A percentile compares a stretch with the other conserved stretches of the same genome.
Conservation (phyloP, 2,113 vertebrate species). For the Apteryx owenii region DNA sequence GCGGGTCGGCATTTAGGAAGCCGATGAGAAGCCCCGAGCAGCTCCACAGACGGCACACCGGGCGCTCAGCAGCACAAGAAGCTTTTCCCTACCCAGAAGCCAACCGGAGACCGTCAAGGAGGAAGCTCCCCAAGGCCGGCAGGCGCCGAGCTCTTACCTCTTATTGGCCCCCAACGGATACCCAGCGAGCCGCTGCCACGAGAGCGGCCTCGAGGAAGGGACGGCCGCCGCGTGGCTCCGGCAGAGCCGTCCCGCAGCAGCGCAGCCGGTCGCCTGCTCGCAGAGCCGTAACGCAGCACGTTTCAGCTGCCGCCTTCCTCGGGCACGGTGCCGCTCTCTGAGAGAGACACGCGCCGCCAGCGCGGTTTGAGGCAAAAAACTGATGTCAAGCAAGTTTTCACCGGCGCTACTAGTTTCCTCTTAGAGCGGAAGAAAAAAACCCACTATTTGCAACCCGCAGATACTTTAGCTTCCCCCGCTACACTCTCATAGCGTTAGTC, state of each 20-base stretch:
- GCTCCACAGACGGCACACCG: background rate
- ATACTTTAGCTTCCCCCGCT: background rate
- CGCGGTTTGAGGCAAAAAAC: fast-evolving
- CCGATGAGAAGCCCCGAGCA: background rate
- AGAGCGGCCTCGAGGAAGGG: too few species aligned
- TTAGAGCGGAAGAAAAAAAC: background rate
- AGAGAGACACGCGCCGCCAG: background rate
- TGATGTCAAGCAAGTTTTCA: fast-evolving
- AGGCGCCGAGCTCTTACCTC: background rate
- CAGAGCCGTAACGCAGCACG: background rate
- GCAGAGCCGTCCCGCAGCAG: too few species aligned
- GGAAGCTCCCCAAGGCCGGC: background rate
- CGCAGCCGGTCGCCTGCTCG: background rate
- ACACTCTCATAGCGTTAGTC: too few species aligned
- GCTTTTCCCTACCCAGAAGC: background rate
- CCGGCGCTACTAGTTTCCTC: background rate
- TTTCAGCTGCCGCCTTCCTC: background rate
- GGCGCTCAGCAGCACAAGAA: too few species aligned
- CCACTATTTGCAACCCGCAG: fast-evolving
- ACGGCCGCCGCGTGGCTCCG: too few species aligned
- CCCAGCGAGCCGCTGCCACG: background rate
- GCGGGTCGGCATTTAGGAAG: background rate
- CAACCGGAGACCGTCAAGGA: background rate
- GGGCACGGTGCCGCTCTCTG: too few species aligned
- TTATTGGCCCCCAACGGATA: too few species aligned